phyloP scores from a whole-genome alignment of 2,113 vertebrate species.

The Mesoclemmys tuberculata region DNA sequence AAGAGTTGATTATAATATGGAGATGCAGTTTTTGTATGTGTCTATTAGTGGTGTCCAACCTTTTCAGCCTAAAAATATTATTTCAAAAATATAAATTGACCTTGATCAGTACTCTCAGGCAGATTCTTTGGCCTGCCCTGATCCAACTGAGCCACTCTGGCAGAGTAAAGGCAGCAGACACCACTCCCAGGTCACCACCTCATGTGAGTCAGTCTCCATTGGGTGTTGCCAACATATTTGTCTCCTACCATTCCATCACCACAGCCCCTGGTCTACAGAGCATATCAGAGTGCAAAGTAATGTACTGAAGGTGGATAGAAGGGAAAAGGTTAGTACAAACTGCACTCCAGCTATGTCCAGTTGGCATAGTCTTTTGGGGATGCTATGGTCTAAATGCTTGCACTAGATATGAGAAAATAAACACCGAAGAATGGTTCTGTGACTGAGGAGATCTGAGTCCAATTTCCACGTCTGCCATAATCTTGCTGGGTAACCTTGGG shows the following conservation, averaged over 20 bases:
- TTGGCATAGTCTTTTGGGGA: background rate
- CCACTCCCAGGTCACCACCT: background rate
- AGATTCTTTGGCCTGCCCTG: background rate
- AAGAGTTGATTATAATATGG: background rate
- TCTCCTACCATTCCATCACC: accelerated
- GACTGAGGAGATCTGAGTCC: no score
- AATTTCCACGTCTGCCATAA: background rate
- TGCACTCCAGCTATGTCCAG: background rate
- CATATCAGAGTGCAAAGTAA: background rate
- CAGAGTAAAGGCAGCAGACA: background rate
- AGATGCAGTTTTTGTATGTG: background rate
- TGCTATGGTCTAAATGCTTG: background rate
- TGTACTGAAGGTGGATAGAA: accelerated
- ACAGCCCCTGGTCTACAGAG: accelerated
- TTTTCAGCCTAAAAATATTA: background rate
- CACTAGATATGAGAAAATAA: background rate
- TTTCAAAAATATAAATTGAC: background rate
- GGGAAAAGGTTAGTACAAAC: background rate
- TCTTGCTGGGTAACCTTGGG: background rate
- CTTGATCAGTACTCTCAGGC: background rate
- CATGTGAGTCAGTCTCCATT: accelerated
- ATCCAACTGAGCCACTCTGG: background rate
- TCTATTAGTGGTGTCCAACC: background rate
- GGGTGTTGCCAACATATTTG: background rate
- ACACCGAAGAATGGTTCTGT: background rate